Evolutionary conservation across 2,888 invertebrate genomes (phyloP).

Genomic region (Cerastoderma edule): DNA sequence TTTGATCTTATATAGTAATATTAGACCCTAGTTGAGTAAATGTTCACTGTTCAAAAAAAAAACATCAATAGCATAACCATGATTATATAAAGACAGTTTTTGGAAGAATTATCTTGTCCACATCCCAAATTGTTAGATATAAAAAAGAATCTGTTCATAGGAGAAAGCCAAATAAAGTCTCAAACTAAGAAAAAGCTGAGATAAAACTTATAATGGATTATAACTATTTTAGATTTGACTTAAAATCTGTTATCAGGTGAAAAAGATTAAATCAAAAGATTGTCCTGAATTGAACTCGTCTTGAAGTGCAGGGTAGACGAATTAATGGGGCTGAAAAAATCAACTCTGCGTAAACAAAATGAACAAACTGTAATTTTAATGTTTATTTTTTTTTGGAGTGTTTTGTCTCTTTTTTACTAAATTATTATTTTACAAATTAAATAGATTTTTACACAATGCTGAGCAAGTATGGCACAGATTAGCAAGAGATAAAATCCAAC

Average conservation of each 20-base stretch:
- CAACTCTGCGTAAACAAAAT: conserved; percentile 10
- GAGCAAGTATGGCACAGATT: neutral
- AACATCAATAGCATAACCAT: no score
- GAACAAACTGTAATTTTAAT: conserved; percentile 22
- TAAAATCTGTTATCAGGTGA: neutral
- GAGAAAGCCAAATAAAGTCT: no score
- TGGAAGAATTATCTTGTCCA: no score
- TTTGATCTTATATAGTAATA: no score
- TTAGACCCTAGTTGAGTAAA: no score
- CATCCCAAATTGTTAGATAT: no score
- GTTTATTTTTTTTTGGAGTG: no score
- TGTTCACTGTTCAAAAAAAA: no score
- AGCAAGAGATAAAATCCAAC: neutral
- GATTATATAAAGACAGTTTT: no score
- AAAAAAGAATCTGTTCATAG: no score
- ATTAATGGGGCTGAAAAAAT: conserved; percentile 6
- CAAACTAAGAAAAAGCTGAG: no score
- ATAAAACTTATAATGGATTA: no score
- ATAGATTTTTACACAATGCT: conserved; percentile 15
- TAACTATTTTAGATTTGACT: neutral
- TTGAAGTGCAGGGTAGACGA: neutral
- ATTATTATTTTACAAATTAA: conserved; percentile 19
- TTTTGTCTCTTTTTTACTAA: conserved; percentile 5
- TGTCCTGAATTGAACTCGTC: conserved; percentile 3
- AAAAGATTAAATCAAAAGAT: neutral